Percentiles rank a stretch among this genome's conserved stretches.
phyloP scores from a whole-genome alignment of 2,888 invertebrate species.

The Calameuta filiformis region DNA sequence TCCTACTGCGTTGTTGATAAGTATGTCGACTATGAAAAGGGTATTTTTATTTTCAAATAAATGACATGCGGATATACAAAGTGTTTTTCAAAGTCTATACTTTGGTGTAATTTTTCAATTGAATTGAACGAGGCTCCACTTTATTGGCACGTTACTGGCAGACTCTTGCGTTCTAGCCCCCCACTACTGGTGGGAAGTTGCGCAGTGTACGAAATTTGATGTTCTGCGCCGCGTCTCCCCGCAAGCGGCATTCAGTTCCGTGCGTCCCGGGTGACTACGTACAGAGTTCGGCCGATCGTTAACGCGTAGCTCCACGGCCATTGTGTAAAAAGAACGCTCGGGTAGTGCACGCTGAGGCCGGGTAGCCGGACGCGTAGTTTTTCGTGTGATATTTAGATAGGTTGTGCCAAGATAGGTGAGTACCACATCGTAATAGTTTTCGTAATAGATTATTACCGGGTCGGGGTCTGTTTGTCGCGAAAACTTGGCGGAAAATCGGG shows the following conservation, averaged over 20 bases:
- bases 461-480: slow-evolving; percentile 14
- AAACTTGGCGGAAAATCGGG: slow-evolving; percentile 38
- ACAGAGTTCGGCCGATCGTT: slow-evolving; percentile 58
- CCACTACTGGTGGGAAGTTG: slow-evolving; percentile 38
- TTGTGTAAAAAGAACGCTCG: slow-evolving; percentile 63
- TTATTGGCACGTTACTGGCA: slow-evolving; percentile 28
- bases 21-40: no score
- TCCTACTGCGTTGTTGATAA: no score
- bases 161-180: slow-evolving; percentile 33
- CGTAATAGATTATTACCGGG: not conserved
- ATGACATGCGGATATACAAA: no score
- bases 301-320: slow-evolving; percentile 56
- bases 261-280: slow-evolving; percentile 45
- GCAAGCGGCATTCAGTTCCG: slow-evolving; percentile 45
- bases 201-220: slow-evolving; percentile 39
- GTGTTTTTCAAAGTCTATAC: no score
- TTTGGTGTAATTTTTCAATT: no score
- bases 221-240: slow-evolving; percentile 61
- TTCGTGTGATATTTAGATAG: slow-evolving; percentile 62
- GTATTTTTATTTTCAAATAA: no score
- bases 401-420: slow-evolving; percentile 65
- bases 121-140: no score
- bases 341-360: slow-evolving; percentile 59
- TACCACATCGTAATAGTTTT: slow-evolving; percentile 24
- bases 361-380: slow-evolving; percentile 57